A percentile compares a stretch with the other conserved stretches of the same genome.
Evolutionary conservation across 2,113 vertebrate species (phyloP).

Genomic region (Pseudopodoces humilis): DNA sequence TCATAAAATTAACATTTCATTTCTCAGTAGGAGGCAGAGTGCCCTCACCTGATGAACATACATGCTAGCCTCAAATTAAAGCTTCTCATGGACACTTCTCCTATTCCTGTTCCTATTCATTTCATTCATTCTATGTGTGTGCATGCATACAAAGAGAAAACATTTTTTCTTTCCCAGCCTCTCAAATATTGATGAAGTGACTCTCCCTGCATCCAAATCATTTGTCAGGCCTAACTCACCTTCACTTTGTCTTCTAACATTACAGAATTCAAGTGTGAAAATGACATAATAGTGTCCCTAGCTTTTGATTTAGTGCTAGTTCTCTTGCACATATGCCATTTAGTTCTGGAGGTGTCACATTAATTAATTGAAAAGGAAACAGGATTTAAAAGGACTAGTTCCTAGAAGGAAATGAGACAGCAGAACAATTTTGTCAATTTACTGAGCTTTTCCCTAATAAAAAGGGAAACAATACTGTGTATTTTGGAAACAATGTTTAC

Average conservation of each 20-base stretch:
- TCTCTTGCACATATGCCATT: not conserved
- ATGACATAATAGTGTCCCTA: not conserved
- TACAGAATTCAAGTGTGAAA: not conserved
- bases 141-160: not conserved
- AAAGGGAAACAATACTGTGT: not conserved
- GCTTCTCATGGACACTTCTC: not conserved
- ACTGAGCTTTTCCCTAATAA: not conserved
- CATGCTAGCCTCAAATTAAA: not conserved
- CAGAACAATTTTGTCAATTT: not conserved
- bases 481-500: not conserved
- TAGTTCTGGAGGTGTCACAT: not conserved
- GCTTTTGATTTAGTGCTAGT: not conserved
- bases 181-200: not conserved
- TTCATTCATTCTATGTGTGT: not conserved
- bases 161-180: not conserved
- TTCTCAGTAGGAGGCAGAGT: not conserved
- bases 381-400: not conserved
- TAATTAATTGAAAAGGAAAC: not conserved
- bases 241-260: not conserved
- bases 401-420: not conserved
- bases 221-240: not conserved
- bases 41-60: not conserved
- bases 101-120: not conserved
- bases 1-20: conserved; percentile 36
- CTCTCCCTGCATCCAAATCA: not conserved